Evolutionary conservation across 2,797 vertebrate species (phyloP).

Genomic region (Ibycter americanus): DNA sequence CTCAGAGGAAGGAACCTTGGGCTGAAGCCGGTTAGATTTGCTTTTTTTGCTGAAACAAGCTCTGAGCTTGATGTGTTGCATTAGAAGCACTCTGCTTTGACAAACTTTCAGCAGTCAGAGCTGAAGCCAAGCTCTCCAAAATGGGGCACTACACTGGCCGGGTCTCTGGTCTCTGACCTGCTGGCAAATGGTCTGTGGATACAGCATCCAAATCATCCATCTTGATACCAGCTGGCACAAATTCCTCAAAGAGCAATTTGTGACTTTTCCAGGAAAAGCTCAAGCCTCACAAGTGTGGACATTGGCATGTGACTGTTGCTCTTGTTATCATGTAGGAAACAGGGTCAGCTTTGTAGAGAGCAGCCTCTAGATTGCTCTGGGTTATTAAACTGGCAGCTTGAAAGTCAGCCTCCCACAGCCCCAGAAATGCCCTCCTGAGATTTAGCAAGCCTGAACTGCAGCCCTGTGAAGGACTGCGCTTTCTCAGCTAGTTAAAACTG

Average conservation of each 20-base stretch:
- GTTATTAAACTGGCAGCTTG: neutral
- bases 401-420: neutral
- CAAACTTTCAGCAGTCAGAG: neutral
- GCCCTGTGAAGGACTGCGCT: neutral
- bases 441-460: neutral
- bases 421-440: neutral
- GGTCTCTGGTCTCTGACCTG: neutral
- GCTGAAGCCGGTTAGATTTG: neutral
- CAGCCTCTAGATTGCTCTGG: neutral
- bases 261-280: neutral
- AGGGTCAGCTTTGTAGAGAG: neutral
- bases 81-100: neutral
- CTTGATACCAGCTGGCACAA: neutral
- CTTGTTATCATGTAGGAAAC: neutral
- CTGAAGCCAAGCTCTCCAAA: neutral
- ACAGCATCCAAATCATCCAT: neutral
- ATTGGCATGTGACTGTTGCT: neutral
- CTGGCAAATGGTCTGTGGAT: neutral
- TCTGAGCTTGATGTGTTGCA: neutral
- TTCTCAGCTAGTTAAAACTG: neutral
- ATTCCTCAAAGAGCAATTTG: neutral
- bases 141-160: rapidly evolving
- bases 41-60: neutral
- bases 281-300: neutral
- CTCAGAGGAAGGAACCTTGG: neutral